These are phyloP conservation scores for Drosophila pseudotalamancana DNA, from an alignment of 2,888 invertebrate species.

Conservation along the genomic window DNA sequence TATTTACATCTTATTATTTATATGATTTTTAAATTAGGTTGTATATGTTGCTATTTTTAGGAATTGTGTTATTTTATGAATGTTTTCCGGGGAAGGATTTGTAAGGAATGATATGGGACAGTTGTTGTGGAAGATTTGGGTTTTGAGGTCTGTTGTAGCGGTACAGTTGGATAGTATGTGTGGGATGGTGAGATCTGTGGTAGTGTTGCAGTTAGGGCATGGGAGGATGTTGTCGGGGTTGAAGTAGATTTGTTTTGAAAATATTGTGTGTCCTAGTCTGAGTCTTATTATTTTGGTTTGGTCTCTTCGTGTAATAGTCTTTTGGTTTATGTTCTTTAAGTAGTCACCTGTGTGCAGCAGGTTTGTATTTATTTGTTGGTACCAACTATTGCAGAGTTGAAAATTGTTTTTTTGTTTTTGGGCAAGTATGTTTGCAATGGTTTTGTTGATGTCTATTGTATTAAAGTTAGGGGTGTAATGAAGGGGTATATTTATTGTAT, in stretches of 20 bases:
- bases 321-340: slow-evolving; percentile 9
- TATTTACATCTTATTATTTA: no score
- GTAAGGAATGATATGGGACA: neutral
- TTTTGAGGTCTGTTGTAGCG: neutral
- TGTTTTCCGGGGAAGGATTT: neutral
- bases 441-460: slow-evolving; percentile 3
- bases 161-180: slow-evolving; percentile 9
- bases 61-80: neutral
- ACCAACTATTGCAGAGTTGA: neutral
- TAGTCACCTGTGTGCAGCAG: neutral
- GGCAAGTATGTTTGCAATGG: neutral
- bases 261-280: slow-evolving; percentile 5
- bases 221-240: slow-evolving; percentile 4
- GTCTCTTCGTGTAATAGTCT: slow-evolving; percentile 4
- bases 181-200: neutral
- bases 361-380: neutral
- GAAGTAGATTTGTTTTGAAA: slow-evolving; percentile 5
- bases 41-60: neutral
- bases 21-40: no score
- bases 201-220: neutral
- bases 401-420: neutral
- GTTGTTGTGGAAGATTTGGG: slow-evolving; percentile 1
- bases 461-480: neutral
- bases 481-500: neutral
- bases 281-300: slow-evolving; percentile 4